Base-by-base conservation (phyloP, 2,888 invertebrate species). In the Epirrita christyi region DNA sequence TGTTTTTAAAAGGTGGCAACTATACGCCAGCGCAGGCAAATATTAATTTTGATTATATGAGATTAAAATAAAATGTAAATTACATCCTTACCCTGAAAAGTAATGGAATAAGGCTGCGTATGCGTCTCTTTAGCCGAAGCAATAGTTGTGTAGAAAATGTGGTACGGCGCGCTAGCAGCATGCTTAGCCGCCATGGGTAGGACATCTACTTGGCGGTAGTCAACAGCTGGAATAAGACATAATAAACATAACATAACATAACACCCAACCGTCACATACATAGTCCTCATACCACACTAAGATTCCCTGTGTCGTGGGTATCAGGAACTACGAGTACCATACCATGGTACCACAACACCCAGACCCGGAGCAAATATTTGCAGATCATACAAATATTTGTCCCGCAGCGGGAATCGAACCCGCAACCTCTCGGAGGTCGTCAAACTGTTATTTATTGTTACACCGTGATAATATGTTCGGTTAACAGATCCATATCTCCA, bases 81-180 rank as follows among this genome's bases (percentile, higher is more conserved):
- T n/a, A n/a, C 7, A 27, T 43, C 48, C 55, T 72, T 68, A 94
- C 95, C 95, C 80, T 94, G 93, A 68, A 97, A 94, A 0, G 95
- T 95, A 5, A 97, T 93, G 0, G 95, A 94, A 52, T 94, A 91
- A 0, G 93, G 88, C 63, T 96, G 95, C 1, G 75, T 71, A 60
- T 95, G 94, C 0, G 97, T 97, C 37, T 90, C 86, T 40, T 81
- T 92, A 0, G 94, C 93, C 61, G 94, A 93, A 0, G 94, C 94
- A 1, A 97, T 94, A 13, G 95, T 94, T 0, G 96, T 95, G 21
- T 96, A 94, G 80, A 97, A 97, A 65, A 96, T 86, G 73, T 96
- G 92, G 67, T 95, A 97, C 0, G 97, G 97, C 0, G 94, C 94
- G 8, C 94, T 93, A 0, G 93, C 90, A 14, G 93, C 91, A 71